Conservation (phyloP, 1,140 invertebrate genomes). For the Sitobion miscanthi region DNA sequence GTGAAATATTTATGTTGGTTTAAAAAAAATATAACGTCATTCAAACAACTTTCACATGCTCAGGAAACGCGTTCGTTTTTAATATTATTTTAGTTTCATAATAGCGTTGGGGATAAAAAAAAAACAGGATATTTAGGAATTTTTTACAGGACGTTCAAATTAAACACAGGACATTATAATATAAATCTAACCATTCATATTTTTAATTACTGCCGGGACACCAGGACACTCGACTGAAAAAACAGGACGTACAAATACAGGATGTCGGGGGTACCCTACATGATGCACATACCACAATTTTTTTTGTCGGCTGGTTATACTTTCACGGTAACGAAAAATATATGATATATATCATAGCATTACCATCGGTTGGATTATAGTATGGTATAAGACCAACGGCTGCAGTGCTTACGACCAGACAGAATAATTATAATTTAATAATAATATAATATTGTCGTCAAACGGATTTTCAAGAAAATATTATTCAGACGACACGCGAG, state of each 20-base stretch:
- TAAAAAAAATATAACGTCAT: background rate
- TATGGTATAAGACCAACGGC: background rate
- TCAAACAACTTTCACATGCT: background rate
- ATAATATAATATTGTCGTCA: background rate
- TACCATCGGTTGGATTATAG: background rate
- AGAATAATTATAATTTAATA: background rate
- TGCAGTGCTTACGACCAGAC: background rate
- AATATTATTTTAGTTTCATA: background rate
- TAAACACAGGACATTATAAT: background rate
- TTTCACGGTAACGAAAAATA: background rate
- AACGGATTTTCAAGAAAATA: background rate
- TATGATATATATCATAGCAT: background rate
- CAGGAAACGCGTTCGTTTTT: background rate
- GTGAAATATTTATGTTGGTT: too few relatives aligned
- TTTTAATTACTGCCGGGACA: background rate
- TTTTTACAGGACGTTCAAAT: background rate
- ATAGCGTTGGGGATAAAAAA: too few relatives aligned
- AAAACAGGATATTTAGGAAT: background rate
- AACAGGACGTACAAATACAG: background rate
- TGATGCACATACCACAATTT: background rate
- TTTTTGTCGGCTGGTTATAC: background rate
- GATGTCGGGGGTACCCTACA: background rate
- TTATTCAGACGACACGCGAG: background rate
- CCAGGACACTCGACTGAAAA: background rate
- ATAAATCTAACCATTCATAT: background rate